Evolutionary conservation across 2,113 vertebrate genomes (phyloP), one percentile per base, ranked within the genome.

Genomic region (Triplophysa rosa): DNA sequence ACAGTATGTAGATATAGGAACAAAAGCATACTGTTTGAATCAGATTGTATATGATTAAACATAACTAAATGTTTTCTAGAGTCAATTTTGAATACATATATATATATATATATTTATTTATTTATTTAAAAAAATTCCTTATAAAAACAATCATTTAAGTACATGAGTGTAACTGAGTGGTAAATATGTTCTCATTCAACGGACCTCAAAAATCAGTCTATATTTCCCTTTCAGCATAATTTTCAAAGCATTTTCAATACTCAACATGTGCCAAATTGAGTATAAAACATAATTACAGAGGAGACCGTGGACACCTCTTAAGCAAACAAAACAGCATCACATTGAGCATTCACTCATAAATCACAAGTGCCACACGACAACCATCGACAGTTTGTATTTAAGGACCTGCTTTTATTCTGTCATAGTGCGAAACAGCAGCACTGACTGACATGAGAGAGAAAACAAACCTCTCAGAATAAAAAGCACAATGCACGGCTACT

Each of bases 401-500:
- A 77, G 17, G 3, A 54, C 67, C 63, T 24, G 21, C 29, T 77
- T 80, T 81, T 63, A 16, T 67, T 80, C 33, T 65, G 26, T 2
- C 2, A 13, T 63, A 33, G 62, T 49, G 49, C 23, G 42, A 64
- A 81, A 63, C 4, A 12, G 49, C 65, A 66, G 67, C 21, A 73
- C 29, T 63, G 68, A 83, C 67, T 79, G 77, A 80, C 61, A 76
- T 59, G 40, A 56, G 67, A 52, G 1, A 49, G 67, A 67, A 72
- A 84, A 80, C 73, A 84, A 72, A 84, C 52, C 82, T 63, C 82
- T 84, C 33, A 1, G 24, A 37, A n/a, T 63, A 21, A 78, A 59
- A 14, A 16, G 2, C 62, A 79, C 54, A 83, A 83, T 75, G 23
- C n/a, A 59, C 24, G 12, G 4, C 76, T 40, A 58, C 59, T 37